Evolutionary conservation across 1,140 invertebrate genomes (phyloP), one percentile per base, ranked within the genome.

Genomic region (Drosophila tsacasi): DNA sequence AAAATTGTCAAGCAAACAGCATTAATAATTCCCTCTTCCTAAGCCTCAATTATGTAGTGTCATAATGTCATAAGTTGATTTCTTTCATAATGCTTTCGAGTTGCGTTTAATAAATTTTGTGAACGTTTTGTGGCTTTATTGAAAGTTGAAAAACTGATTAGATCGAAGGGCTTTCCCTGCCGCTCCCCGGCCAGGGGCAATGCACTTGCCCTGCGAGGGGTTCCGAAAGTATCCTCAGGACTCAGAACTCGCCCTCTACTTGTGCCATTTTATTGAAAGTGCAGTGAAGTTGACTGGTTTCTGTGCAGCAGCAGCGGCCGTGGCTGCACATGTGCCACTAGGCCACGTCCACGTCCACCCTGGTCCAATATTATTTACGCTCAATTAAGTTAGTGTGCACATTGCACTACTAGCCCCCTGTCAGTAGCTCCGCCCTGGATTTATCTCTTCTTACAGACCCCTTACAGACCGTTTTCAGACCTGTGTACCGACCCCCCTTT

Each of bases 301-400:
- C 58, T 32, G 25, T n/a, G 42, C 21, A 13, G 19, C 44, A 46
- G 44, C 15, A 25, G 27, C 54, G 12, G 55, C 58, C 19, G 27
- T 37, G 27, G 46, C 66, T 39, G 32, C 59, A 23, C 49, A 69
- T 73, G 69, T 60, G 25, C 64, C 40, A 19, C 64, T 23, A 50
- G 15, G 7, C 21, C 44, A 23, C 52, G n/a, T 15, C 21, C 44
- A 23, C 52, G n/a, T 15, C 21, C 44, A 17, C 44, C 47, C 52
- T 19, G n/a, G 21, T 64, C 49, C 61, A 57, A 55, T 77, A 86
- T 75, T 79, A 87, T 63, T 87, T 71, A 80, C 77, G 67, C 76
- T 83, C 80, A 87, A 89, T 87, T 87, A 83, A 68, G 50, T 60
- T 62, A 58, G 67, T 64, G 78, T 57, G 71, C 55, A 35, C 50